Conservation (phyloP, 2,113 vertebrate species). For the Nesogale talazaci region DNA sequence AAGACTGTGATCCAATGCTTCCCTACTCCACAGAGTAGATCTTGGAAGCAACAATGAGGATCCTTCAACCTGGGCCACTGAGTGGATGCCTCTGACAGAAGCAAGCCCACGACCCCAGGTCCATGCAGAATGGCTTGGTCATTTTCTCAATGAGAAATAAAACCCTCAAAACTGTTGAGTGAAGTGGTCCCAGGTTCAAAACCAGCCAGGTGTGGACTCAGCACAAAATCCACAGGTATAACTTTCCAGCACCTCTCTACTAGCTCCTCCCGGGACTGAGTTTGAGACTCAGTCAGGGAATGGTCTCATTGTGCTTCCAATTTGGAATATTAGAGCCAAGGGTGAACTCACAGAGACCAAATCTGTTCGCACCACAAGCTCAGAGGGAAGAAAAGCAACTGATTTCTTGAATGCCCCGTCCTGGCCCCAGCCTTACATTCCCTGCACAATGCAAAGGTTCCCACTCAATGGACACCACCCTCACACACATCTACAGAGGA, state of each 20-base stretch:
- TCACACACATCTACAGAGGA: background rate
- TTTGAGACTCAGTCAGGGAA: too few relatives aligned
- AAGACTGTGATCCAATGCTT: background rate
- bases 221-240: background rate
- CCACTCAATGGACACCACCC: too few relatives aligned
- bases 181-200: background rate
- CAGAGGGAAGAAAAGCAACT: background rate
- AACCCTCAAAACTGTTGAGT: background rate
- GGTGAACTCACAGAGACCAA: background rate
- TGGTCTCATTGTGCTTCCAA: background rate
- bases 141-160: background rate
- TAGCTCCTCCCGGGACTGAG: background rate
- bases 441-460: background rate
- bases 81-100: background rate
- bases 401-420: too few relatives aligned
- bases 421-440: background rate
- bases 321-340: background rate
- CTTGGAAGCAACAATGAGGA: background rate
- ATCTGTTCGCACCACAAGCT: background rate
- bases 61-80: background rate
- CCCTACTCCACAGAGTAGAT: background rate
- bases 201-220: background rate
- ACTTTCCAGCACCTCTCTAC: background rate
- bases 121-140: fast-evolving
- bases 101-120: background rate